Evolutionary conservation across 1,140 invertebrate species (phyloP).

Genomic region (Aphaenogaster floridana): DNA sequence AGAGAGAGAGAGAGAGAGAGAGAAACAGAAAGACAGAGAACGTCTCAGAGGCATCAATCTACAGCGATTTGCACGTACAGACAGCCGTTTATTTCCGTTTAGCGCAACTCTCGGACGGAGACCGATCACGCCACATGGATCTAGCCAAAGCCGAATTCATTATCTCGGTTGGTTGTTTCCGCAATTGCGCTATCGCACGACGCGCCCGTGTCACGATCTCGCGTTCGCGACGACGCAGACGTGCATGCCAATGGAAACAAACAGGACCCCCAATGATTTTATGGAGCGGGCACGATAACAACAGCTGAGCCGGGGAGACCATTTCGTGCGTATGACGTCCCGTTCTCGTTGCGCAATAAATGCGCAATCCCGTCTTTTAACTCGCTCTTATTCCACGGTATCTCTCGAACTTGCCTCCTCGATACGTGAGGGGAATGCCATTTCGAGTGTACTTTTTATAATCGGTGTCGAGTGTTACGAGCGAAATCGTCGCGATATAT

Average conservation of each 20-base stretch:
- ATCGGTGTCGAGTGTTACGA: constrained; percentile 24
- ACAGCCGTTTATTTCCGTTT: constrained; percentile 59
- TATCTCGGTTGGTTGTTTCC: not conserved
- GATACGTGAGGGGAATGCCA: not conserved
- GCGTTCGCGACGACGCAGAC: not conserved
- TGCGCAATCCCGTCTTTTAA: constrained; percentile 9
- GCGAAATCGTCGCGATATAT: constrained; percentile 21
- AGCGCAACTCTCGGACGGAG: not conserved
- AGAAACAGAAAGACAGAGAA: constrained; percentile 20
- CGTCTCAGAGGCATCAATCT: constrained; percentile 29
- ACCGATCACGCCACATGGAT: not conserved
- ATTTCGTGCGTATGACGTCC: constrained; percentile 8
- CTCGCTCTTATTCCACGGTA: constrained; percentile 17
- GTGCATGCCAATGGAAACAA: constrained; percentile 30
- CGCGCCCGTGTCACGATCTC: not conserved
- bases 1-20: not conserved
- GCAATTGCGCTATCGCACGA: constrained; percentile 22
- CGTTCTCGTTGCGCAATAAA: constrained; percentile 28
- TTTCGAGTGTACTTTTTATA: constrained; percentile 9
- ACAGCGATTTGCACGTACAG: not conserved
- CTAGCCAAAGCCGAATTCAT: not conserved
- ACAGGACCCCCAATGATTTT: not conserved
- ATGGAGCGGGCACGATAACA: constrained; percentile 35
- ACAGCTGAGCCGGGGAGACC: constrained; percentile 4
- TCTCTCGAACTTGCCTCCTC: not conserved